phyloP scores from a whole-genome alignment of 2,797 vertebrate genomes.

The Spea hammondii region DNA sequence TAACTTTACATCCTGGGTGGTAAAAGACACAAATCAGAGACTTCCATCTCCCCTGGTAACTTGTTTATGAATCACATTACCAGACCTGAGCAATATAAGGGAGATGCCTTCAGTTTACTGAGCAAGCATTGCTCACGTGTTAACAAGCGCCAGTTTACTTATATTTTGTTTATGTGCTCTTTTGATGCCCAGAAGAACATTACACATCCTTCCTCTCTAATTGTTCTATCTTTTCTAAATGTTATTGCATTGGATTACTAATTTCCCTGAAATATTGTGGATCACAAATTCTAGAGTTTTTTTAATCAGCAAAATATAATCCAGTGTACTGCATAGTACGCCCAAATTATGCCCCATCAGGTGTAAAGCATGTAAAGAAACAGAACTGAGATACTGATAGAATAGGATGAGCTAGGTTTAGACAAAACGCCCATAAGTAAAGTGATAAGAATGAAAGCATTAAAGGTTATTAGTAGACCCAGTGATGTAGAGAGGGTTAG shows the following conservation, averaged over 20 bases:
- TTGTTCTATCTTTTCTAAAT: no score
- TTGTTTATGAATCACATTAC: constrained; percentile 29
- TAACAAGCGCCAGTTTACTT: no score
- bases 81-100: constrained; percentile 7
- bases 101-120: background rate
- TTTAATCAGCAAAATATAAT: no score
- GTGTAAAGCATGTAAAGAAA: background rate
- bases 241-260: no score
- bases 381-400: background rate
- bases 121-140: no score
- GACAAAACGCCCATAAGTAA: background rate
- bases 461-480: constrained; percentile 1
- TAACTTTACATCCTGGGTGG: constrained; percentile 51
- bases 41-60: constrained; percentile 28
- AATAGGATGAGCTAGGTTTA: background rate
- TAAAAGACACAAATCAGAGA: constrained; percentile 45
- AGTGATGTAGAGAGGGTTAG: background rate
- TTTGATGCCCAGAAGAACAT: no score
- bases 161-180: no score
- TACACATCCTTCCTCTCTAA: no score
- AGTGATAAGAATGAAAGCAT: constrained; percentile 1
- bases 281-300: no score
- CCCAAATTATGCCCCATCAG: background rate
- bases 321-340: no score
- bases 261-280: no score